Conservation (phyloP, 1,140 invertebrate species). For the Condylostylus longicornis region DNA sequence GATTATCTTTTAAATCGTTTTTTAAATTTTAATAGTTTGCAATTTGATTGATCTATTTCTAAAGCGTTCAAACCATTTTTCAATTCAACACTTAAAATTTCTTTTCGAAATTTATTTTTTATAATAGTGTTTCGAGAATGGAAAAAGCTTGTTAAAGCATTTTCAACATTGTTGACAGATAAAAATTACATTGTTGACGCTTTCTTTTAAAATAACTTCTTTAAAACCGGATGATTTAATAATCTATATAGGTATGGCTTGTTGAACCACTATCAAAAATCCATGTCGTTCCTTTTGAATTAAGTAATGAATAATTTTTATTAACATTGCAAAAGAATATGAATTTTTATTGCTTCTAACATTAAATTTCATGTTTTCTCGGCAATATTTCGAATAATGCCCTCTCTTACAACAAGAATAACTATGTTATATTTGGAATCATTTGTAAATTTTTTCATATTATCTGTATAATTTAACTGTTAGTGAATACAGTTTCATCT, state of each 20-base stretch:
- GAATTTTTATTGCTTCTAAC: background rate
- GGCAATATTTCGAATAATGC: background rate
- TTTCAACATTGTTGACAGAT: background rate
- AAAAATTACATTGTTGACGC: background rate
- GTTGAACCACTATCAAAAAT: background rate
- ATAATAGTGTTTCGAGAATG: background rate
- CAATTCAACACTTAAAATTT: background rate
- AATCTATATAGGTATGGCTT: background rate
- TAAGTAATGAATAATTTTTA: background rate
- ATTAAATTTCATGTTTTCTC: background rate
- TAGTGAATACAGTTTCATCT: no score
- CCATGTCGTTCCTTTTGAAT: no score
- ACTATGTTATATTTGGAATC: no score
- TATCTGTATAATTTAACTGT: no score
- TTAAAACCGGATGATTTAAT: background rate
- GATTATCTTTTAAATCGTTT: background rate
- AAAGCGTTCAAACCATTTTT: background rate
- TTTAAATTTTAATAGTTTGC: background rate
- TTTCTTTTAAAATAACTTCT: background rate
- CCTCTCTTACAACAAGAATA: background rate
- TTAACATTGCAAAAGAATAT: background rate
- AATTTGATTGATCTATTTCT: background rate
- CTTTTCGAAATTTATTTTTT: background rate
- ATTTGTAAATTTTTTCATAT: no score
- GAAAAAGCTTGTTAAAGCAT: background rate